Evolutionary conservation across 1,140 invertebrate species (phyloP).

Genomic region (Apis florea): DNA sequence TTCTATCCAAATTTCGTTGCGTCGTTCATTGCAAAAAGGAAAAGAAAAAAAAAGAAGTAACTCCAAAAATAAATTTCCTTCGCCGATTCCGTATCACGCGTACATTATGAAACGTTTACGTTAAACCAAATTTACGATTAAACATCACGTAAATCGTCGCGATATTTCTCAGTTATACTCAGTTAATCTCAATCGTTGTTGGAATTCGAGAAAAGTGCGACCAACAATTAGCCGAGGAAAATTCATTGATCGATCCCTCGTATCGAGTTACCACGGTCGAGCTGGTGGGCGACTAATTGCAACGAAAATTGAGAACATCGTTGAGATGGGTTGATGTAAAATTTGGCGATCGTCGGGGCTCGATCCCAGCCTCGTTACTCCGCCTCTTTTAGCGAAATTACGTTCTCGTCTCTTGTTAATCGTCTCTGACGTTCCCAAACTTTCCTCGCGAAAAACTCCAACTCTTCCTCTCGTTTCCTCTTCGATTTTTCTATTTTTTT

Average conservation of each 20-base stretch:
- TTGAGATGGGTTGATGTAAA: conserved; percentile 46
- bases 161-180: not conserved
- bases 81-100: no score
- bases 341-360: conserved; percentile 51
- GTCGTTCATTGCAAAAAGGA: no score
- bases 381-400: conserved; percentile 63
- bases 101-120: no score
- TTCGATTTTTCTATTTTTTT: not conserved
- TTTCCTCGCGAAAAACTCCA: conserved; percentile 24
- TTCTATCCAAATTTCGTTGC: no score
- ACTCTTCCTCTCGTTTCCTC: no score
- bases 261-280: conserved; percentile 34
- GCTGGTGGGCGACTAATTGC: conserved; percentile 48
- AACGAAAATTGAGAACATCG: conserved; percentile 55
- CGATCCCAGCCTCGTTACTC: conserved; percentile 39
- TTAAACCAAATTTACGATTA: no score
- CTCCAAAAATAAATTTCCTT: no score
- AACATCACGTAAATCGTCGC: not conserved
- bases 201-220: not conserved
- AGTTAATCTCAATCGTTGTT: not conserved
- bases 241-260: conserved; percentile 33
- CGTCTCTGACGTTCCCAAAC: conserved; percentile 38
- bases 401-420: conserved; percentile 59
- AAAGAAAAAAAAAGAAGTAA: no score
- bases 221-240: conserved; percentile 32